Evolutionary conservation across 2,888 invertebrate species (phyloP), one percentile per base, ranked within the genome.

Genomic region (Drosophila fulvimacula): DNA sequence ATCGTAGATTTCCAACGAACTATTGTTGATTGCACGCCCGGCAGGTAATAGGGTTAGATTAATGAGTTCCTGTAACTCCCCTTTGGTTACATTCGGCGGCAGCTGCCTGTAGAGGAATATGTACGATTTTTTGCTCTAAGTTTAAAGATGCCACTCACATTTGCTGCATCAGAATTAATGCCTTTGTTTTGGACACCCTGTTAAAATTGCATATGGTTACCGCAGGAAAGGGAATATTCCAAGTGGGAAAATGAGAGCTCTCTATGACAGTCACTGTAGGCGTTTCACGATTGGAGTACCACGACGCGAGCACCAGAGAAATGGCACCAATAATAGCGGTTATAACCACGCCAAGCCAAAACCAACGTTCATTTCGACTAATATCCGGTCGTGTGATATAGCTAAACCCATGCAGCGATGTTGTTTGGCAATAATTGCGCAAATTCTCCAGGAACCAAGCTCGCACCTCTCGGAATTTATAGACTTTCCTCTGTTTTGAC

Each of bases 381-480:
- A 94, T 93, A 42, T 94, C 94, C 38, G 93, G 93, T 82, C 95
- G 94, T 4, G 94, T 94, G 34, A 95, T 94, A 79, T 95, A 95
- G 82, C 94, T 95, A 79, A 95, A 96, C 1, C 96, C 96, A 82
- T 96, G 96, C 57, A 96, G 91, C 69, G 95, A 95, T 0, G 96
- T 96, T 27, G 94, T 94, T 57, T 94, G 93, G 77, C 95, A 95
- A 91, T 95, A 96, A 77, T 95, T 94, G 5, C 90, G 83, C 19
- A 92, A 72, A 64, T 89, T 91, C 0, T 87, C 82, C 10, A 66
- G 48, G 21, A 93, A 85, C 92, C 92, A 92, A 5, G 76, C 69
- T 3, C 67, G 65, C 5, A 90, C 42, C n/a, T 68, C 56, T 9
- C 27, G 57, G 5, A 82, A 11, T 9, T 57, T 57, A 21, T 53